phyloP scores from a whole-genome alignment of 2,113 vertebrate species.

The Marcusenius ussheri region DNA sequence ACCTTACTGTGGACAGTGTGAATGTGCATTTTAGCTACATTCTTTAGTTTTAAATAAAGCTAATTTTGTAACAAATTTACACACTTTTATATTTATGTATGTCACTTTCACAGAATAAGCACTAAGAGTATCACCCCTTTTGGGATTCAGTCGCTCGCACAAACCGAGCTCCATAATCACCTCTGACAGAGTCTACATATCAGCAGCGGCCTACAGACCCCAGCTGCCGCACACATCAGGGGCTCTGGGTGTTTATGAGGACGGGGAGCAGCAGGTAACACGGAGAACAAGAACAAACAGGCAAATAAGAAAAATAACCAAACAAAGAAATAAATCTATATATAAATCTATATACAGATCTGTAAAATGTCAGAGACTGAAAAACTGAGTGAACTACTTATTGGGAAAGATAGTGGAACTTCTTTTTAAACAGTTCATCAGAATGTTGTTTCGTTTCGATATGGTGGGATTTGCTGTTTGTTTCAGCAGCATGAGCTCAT shows the following conservation, averaged over 20 bases:
- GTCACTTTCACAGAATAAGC: background rate
- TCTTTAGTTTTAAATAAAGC: background rate
- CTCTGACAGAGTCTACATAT: background rate
- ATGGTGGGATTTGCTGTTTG: background rate
- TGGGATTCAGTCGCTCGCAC: background rate
- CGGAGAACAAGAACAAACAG: background rate
- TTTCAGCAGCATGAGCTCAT: background rate
- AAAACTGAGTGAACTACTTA: background rate
- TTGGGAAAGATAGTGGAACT: background rate
- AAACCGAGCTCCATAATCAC: background rate
- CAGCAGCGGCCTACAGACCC: background rate
- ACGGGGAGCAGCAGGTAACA: background rate
- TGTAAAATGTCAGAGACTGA: background rate
- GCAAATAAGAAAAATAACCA: background rate
- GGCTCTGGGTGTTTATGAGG: background rate
- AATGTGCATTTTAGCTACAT: background rate
- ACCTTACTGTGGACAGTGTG: background rate
- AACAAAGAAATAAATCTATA: background rate
- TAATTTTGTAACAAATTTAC: background rate
- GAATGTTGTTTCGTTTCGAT: background rate
- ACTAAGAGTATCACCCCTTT: background rate
- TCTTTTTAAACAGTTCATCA: background rate
- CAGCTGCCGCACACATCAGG: background rate
- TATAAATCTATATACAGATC: background rate
- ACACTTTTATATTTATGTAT: background rate